These are phyloP conservation scores for Palaemon carinicauda DNA, from an alignment of 1,140 invertebrate genomes.

Conservation along the genomic window DNA sequence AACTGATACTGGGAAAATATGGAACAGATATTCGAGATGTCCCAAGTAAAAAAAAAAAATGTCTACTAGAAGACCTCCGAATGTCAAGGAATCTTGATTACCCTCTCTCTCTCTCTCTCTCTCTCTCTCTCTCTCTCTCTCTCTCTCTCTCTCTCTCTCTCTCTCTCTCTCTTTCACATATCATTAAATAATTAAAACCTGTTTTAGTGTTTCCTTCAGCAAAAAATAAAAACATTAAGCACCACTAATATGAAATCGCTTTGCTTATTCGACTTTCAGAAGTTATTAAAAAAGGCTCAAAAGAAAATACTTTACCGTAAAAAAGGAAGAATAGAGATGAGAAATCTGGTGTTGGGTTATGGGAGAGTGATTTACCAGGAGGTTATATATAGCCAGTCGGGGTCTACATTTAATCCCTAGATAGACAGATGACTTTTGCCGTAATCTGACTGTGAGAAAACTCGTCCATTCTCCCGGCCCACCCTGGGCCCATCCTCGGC, in stretches of 20 bases:
- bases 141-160: neutral
- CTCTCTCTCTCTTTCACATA: no score
- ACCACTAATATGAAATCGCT: no score
- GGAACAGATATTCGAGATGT: no score
- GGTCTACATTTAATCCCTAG: neutral
- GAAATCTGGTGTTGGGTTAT: no score
- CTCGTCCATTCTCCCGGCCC: neutral
- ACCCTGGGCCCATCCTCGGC: neutral
- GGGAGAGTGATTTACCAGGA: no score
- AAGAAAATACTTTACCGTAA: no score
- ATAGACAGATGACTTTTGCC: neutral
- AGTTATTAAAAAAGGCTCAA: no score
- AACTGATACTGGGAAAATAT: no score
- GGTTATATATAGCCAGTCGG: neutral
- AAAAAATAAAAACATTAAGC: no score
- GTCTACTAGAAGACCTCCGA: neutral
- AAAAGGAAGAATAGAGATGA: neutral
- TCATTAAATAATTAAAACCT: neutral
- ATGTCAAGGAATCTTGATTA: neutral
- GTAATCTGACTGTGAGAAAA: slow-evolving; percentile 2
- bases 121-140: slow-evolving; percentile 5
- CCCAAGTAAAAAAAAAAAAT: no score
- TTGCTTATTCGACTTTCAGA: no score
- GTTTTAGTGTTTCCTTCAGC: no score
- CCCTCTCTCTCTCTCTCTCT: neutral